Evolutionary conservation across 2,888 invertebrate species (phyloP).

Genomic region (Erebia ligea): DNA sequence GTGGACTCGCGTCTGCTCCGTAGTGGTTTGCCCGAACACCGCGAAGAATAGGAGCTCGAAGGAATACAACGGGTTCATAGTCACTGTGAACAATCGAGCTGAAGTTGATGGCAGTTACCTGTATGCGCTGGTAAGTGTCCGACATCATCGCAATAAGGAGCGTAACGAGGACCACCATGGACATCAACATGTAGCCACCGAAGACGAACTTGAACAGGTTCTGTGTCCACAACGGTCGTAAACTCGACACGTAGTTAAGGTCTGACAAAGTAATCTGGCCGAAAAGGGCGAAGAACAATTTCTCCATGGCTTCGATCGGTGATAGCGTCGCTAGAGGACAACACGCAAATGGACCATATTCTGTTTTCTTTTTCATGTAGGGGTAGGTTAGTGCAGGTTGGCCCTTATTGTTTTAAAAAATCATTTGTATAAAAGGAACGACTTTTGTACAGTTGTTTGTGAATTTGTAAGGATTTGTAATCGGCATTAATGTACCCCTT

Average conservation of each 20-base stretch:
- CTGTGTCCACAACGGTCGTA: conserved; percentile 92
- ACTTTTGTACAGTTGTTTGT: conserved; percentile 25
- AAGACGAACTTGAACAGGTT: conserved; percentile 95
- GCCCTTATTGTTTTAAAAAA: not conserved
- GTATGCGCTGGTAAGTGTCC: conserved; percentile 99
- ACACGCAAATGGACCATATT: conserved; percentile 74
- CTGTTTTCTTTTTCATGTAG: conserved; percentile 56
- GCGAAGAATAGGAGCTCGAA: conserved; percentile 99
- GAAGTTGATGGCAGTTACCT: conserved; percentile 87
- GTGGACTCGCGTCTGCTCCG: conserved; percentile 88
- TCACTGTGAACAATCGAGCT: conserved; percentile 88
- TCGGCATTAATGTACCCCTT: conserved; percentile 64
- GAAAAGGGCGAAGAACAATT: conserved; percentile 99
- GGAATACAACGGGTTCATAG: conserved; percentile 95
- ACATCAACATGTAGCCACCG: conserved; percentile 98
- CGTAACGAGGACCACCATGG: conserved; percentile 98
- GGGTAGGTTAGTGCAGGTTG: conserved; percentile 64
- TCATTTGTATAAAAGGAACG: no score
- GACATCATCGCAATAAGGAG: conserved; percentile 99
- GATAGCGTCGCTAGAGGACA: conserved; percentile 90
- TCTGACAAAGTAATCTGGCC: conserved; percentile 95
- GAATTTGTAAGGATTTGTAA: conserved; percentile 22
- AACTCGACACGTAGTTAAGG: conserved; percentile 88
- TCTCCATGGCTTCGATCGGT: conserved; percentile 96
- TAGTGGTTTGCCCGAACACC: conserved; percentile 96